phyloP scores from a whole-genome alignment of 2,888 invertebrate genomes.

The Tachina fera region DNA sequence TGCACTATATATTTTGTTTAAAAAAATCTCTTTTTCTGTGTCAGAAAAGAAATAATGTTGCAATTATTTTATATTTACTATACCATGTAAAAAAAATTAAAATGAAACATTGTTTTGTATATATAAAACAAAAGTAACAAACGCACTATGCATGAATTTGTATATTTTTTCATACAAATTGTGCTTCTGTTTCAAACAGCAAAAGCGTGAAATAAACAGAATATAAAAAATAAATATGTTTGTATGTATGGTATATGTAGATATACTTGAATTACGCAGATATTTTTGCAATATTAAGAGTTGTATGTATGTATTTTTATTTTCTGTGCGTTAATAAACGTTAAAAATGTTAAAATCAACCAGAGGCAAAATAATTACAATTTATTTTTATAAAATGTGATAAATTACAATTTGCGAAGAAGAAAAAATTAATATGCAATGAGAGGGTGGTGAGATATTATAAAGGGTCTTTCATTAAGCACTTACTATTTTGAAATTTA shows the following conservation, averaged over 20 bases:
- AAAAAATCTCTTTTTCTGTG: neutral
- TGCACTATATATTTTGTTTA: neutral
- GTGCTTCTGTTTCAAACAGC: neutral
- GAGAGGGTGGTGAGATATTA: too few relatives aligned
- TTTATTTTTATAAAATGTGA: conserved; percentile 10
- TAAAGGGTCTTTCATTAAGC: too few relatives aligned
- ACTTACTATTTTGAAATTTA: too few relatives aligned
- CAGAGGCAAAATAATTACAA: neutral
- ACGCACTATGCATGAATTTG: neutral
- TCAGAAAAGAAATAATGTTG: conserved; percentile 27
- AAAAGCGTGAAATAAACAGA: conserved; percentile 17
- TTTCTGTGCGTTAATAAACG: neutral
- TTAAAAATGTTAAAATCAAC: neutral
- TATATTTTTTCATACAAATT: neutral
- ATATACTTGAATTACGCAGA: neutral
- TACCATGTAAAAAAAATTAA: neutral
- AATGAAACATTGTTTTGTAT: conserved; percentile 4
- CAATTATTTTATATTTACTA: conserved; percentile 29
- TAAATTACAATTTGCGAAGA: conserved; percentile 2
- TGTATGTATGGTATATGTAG: too few relatives aligned
- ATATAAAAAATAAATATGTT: conserved; percentile 2
- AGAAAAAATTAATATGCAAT: neutral
- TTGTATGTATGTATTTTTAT: conserved; percentile 16
- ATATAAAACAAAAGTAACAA: conserved; percentile 5
- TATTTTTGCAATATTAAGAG: conserved; percentile 13